phyloP scores from a whole-genome alignment of 1,140 invertebrate genomes.

The Apis laboriosa region DNA sequence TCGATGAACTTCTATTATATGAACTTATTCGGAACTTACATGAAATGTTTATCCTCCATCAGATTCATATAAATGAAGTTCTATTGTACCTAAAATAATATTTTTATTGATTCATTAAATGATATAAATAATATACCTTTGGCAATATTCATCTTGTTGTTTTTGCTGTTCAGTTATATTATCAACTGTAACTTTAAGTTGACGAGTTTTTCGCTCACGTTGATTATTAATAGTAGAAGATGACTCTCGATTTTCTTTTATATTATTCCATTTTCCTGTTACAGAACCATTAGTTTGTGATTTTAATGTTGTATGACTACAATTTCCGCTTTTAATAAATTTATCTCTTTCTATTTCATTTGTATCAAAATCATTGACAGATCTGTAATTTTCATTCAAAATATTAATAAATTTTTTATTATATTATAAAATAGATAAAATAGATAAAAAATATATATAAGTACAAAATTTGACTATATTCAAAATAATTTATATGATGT shows the following conservation, averaged over 20 bases:
- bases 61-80: too few species aligned
- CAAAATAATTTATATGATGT: not conserved
- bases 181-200: constrained; percentile 81
- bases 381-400: constrained; percentile 64
- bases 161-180: constrained; percentile 82
- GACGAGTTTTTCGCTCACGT: constrained; percentile 82
- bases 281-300: constrained; percentile 77
- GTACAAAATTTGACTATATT: not conserved
- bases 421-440: not conserved
- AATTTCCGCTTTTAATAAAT: constrained; percentile 74
- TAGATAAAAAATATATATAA: not conserved
- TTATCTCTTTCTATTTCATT: constrained; percentile 83
- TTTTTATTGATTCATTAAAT: not conserved
- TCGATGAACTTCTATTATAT: too few species aligned
- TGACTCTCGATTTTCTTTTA: constrained; percentile 79
- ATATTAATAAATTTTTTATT: constrained; percentile 9
- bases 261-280: constrained; percentile 80
- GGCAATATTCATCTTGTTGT: constrained; percentile 84
- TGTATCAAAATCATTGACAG: constrained; percentile 82
- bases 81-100: not conserved
- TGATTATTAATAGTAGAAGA: constrained; percentile 82
- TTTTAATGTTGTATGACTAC: constrained; percentile 74
- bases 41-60: too few species aligned
- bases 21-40: too few species aligned
- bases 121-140: constrained; percentile 77